A percentile compares a stretch with the other conserved stretches of the same genome.
Conservation (phyloP, 1,140 invertebrate genomes). For the Caenorhabditis inopinata region DNA sequence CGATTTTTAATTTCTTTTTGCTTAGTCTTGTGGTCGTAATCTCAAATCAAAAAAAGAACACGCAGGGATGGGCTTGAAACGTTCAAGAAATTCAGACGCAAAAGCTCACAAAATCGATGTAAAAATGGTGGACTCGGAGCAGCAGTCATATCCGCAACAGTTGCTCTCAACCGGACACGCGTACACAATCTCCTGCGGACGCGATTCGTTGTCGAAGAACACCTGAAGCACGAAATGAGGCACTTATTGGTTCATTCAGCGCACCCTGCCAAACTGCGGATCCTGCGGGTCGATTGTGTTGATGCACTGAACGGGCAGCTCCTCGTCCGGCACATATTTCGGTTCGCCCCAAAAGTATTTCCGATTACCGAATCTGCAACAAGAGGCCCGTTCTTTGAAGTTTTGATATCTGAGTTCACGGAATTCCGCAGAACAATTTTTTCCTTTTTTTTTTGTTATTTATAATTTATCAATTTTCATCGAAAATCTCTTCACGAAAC, state of each 20-base stretch:
- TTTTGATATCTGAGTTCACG: no score
- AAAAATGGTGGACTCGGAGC: background rate
- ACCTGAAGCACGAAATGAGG: background rate
- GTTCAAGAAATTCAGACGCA: no score
- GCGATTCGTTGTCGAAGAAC: slow-evolving; percentile 21
- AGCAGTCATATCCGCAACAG: slow-evolving; percentile 22
- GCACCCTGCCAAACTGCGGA: background rate
- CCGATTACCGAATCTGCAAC: background rate
- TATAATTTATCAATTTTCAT: no score
- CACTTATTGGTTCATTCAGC: background rate
- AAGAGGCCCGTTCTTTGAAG: no score
- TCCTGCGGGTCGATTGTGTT: slow-evolving; percentile 10
- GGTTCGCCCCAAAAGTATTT: slow-evolving; percentile 9
- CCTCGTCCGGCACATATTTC: slow-evolving; percentile 1
- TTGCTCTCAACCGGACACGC: slow-evolving; percentile 5
- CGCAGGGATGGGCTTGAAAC: no score
- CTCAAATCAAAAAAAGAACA: no score
- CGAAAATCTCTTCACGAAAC: no score
- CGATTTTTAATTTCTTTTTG: no score
- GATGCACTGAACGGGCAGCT: slow-evolving; percentile 12
- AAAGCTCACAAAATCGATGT: slow-evolving; percentile 20
- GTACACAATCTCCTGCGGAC: slow-evolving; percentile 11
- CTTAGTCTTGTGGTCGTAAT: no score
- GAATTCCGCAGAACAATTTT: no score
- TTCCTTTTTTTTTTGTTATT: no score